Conservation (phyloP, 1,140 invertebrate genomes). For the Ostrea denselamellosa region DNA sequence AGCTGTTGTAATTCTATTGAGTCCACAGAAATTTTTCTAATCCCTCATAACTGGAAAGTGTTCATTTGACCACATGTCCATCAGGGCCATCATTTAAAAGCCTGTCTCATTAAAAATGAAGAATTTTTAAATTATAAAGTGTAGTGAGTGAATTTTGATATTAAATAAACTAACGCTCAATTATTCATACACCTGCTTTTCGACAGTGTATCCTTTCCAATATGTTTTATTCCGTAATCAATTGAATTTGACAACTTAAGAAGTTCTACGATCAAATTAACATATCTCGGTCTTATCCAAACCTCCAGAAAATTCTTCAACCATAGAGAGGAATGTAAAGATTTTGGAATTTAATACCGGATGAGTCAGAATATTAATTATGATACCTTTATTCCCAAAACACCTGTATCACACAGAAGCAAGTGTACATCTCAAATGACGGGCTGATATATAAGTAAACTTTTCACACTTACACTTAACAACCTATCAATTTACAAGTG, state of each 20-base stretch:
- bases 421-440: background rate
- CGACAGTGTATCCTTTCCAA: background rate
- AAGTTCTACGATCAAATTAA: slow-evolving; percentile 34
- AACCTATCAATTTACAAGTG: background rate
- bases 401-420: background rate
- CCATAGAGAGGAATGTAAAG: background rate
- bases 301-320: background rate
- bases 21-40: background rate
- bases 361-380: slow-evolving; percentile 22
- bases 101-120: slow-evolving; percentile 27
- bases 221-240: slow-evolving; percentile 8
- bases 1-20: background rate
- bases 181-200: background rate
- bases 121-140: slow-evolving; percentile 15
- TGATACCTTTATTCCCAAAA: background rate
- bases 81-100: background rate
- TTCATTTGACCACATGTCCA: background rate
- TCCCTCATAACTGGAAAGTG: background rate
- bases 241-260: slow-evolving; percentile 34
- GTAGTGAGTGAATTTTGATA: slow-evolving; percentile 30
- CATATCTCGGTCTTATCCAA: slow-evolving; percentile 1
- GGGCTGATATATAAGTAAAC: background rate
- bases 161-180: background rate
- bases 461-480: background rate
- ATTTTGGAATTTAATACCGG: slow-evolving; percentile 16